These are phyloP conservation scores for Bombus terrestris DNA, from an alignment of 1,140 invertebrate genomes.

Conservation along the genomic window DNA sequence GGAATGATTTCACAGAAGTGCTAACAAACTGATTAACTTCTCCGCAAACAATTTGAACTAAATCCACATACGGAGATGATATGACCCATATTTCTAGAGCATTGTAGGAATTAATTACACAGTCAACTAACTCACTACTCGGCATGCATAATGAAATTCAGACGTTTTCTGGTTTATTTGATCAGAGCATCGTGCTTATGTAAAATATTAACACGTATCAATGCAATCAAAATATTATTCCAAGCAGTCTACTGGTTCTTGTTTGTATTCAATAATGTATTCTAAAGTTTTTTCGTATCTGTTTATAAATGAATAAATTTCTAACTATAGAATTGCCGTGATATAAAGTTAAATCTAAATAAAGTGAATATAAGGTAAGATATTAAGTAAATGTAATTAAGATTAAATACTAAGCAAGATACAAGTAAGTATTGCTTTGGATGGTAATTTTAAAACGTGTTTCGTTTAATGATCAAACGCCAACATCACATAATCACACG, in stretches of 20 bases:
- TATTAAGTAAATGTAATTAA: too few species aligned
- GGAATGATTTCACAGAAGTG: slow-evolving; percentile 8
- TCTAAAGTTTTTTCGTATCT: too few species aligned
- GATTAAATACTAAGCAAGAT: too few species aligned
- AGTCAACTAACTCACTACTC: not conserved
- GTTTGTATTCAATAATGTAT: not conserved
- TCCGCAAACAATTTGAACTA: slow-evolving; percentile 6
- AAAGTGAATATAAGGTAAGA: too few species aligned
- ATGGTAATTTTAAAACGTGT: not conserved
- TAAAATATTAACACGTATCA: slow-evolving; percentile 8
- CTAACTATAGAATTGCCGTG: not conserved
- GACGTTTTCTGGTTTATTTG: slow-evolving; percentile 1
- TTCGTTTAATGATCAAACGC: not conserved
- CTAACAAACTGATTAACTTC: not conserved
- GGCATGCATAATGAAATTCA: slow-evolving; percentile 4
- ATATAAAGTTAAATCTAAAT: too few species aligned
- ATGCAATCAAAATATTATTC: not conserved
- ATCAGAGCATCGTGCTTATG: not conserved
- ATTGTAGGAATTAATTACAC: not conserved
- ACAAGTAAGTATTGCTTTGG: too few species aligned
- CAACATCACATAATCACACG: not conserved
- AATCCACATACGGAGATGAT: slow-evolving; percentile 1
- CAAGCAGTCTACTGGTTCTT: not conserved
- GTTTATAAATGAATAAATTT: not conserved
- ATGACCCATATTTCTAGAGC: slow-evolving; percentile 16